Evolutionary conservation across 2,113 vertebrate genomes (phyloP), one percentile per base, ranked within the genome.

Genomic region (Fukomys damarensis): DNA sequence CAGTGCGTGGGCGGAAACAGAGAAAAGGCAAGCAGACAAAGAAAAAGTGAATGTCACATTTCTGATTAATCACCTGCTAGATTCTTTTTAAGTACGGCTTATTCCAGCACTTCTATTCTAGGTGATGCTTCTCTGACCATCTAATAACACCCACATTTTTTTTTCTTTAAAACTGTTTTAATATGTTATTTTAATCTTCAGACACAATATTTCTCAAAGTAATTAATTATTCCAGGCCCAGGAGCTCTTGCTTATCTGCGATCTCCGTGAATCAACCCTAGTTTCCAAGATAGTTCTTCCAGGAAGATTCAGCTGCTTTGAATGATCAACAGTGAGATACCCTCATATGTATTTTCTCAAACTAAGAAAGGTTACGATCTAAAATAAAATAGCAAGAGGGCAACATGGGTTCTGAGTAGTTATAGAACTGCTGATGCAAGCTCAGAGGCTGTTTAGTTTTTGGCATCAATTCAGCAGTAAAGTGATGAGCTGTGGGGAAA

Each of bases 381-480:
- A 96, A 96, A 95, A 89, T 96, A 91, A 97, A 97, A 95, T 89
- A 95, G 81, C 82, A 85, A 35, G 35, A 92, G 12, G 43, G 77
- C 63, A 94, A 52, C 28, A 85, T 59, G 56, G 43, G 89, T 54
- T 86, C 86, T 92, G 70, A 94, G 22, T 76, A 96, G 72, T 54
- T 95, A 56, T 16, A 93, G 76, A 97, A 95, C 35, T 96, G 91
- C 93, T 94, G 91, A 96, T 28, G 24, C 26, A 30, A 28, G 52
- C 38, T 87, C 35, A 86, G 86, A 41, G 61, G n/a, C 35, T 83
- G 28, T 91, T 97, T 90, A 68, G 13, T 56, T 85, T 88, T 88
- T 72, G 35, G 35, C 66, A 91, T 79, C n/a, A 94, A 59, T 86
- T 82, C 72, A 46, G 52, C 66, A 91, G 82, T 65, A 96, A 97